Conservation (phyloP, 2,797 vertebrate species). For the Knipowitschia caucasica region DNA sequence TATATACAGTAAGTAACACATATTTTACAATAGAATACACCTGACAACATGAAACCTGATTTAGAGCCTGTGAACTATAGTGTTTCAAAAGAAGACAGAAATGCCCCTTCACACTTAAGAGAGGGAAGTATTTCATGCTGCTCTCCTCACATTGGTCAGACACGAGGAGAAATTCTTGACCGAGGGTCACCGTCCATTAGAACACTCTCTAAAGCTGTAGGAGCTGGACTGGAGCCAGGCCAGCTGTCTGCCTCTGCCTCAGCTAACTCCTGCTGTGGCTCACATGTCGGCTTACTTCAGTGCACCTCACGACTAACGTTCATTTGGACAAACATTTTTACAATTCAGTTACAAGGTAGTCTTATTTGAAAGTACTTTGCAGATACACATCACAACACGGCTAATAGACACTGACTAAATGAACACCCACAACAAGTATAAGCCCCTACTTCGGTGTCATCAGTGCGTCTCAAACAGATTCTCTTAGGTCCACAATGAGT, state of each 20-base stretch:
- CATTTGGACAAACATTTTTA: constrained; percentile 4
- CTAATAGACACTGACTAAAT: constrained; percentile 34
- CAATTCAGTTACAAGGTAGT: no score
- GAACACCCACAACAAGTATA: constrained; percentile 32
- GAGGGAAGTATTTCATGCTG: constrained; percentile 24
- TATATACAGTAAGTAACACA: constrained; percentile 17
- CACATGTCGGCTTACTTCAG: constrained; percentile 17
- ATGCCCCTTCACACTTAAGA: constrained; percentile 30
- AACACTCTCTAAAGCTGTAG: constrained; percentile 50
- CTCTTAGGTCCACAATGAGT: constrained; percentile 32
- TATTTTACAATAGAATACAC: constrained; percentile 6
- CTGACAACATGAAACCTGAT: neutral
- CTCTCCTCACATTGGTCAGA: constrained; percentile 43
- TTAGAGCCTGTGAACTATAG: neutral
- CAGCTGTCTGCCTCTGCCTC: constrained; percentile 51
- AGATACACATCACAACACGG: no score
- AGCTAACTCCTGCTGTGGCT: constrained; percentile 32
- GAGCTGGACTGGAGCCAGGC: constrained; percentile 40
- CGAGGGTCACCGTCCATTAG: constrained; percentile 43
- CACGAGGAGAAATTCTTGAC: constrained; percentile 45
- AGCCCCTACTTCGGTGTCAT: constrained; percentile 11
- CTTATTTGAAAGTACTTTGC: constrained; percentile 7
- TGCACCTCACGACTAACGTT: constrained; percentile 1
- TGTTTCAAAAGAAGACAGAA: constrained; percentile 22
- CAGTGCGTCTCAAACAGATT: constrained; percentile 32